Evolutionary conservation across 2,113 vertebrate species (phyloP).

Genomic region (Gnathonemus longibarbis): DNA sequence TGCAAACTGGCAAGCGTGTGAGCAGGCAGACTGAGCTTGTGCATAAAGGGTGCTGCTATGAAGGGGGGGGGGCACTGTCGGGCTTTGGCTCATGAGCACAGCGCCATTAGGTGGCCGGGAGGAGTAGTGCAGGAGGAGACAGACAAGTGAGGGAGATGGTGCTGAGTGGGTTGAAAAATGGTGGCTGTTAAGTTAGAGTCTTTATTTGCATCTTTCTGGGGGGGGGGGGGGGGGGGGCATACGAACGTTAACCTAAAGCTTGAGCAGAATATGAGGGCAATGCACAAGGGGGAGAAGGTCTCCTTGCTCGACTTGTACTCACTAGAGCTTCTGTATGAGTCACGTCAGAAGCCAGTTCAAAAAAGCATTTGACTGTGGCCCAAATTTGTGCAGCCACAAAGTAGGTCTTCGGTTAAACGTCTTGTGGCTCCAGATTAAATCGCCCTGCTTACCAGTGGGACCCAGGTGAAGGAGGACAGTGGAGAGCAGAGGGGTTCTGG

Average conservation of each 20-base stretch:
- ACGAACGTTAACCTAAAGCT: neutral
- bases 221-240: neutral
- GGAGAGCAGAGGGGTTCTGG: neutral
- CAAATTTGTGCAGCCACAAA: neutral
- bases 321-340: neutral
- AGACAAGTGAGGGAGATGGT: neutral
- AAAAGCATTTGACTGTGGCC: neutral
- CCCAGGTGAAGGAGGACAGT: neutral
- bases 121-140: slow-evolving; percentile 31
- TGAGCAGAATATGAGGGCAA: neutral
- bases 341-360: neutral
- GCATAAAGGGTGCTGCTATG: slow-evolving; percentile 21
- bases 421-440: neutral
- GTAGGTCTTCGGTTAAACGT: neutral
- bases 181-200: neutral
- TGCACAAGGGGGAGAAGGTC: neutral
- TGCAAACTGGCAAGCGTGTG: slow-evolving; percentile 31
- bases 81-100: slow-evolving; percentile 36
- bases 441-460: neutral
- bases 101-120: slow-evolving; percentile 62
- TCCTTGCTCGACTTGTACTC: neutral
- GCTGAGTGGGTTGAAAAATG: neutral
- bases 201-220: neutral
- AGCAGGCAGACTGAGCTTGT: neutral
- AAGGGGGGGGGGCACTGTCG: neutral